A percentile compares a stretch with the other conserved stretches of the same genome.
phyloP scores from a whole-genome alignment of 2,888 invertebrate species.

The Limnephilus lunatus region DNA sequence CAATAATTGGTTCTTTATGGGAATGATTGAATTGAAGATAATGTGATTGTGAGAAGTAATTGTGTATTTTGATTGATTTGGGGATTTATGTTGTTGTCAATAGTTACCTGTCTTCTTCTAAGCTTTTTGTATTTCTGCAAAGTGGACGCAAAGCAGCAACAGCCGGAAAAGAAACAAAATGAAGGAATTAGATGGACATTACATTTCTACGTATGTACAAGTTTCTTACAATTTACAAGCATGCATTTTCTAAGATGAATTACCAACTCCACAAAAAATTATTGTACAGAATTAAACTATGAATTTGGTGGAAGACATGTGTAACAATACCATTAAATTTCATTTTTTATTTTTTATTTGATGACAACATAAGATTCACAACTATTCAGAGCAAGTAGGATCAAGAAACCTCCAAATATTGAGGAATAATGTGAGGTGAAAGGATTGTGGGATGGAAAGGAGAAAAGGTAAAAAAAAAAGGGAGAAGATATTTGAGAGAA shows the following conservation, averaged over 20 bases:
- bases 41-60: background rate
- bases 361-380: background rate
- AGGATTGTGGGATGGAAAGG: background rate
- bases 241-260: background rate
- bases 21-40: background rate
- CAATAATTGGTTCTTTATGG: background rate
- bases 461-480: background rate
- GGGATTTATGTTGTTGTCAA: constrained; percentile 67
- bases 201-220: background rate
- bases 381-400: background rate
- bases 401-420: background rate
- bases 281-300: background rate
- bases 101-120: constrained; percentile 87
- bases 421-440: background rate
- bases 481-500: background rate
- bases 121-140: constrained; percentile 90
- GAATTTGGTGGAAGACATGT: background rate
- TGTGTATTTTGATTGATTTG: background rate
- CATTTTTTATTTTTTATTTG: background rate
- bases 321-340: background rate
- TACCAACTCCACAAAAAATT: constrained; percentile 22
- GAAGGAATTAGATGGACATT: constrained; percentile 58
- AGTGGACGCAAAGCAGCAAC: constrained; percentile 45
- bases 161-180: constrained; percentile 48
- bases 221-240: background rate